phyloP scores from a whole-genome alignment of 2,113 vertebrate genomes.

The Pagrus major region DNA sequence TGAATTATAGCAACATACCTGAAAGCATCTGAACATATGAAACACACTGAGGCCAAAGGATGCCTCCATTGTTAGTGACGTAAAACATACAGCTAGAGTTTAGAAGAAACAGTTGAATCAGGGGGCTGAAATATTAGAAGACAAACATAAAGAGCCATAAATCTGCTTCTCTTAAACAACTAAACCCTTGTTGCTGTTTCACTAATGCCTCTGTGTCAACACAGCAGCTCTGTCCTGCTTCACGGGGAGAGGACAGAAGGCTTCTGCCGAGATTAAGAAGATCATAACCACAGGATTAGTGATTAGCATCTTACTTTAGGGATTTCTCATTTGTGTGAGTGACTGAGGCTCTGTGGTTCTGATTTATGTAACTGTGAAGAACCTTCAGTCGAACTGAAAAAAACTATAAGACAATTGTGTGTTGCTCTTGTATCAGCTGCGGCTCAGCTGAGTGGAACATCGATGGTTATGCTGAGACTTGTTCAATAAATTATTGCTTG shows the following conservation, averaged over 20 bases:
- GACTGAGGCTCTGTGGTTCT: neutral
- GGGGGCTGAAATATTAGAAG: neutral
- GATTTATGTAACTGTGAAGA: neutral
- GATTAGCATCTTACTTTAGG: constrained; percentile 61
- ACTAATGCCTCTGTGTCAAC: constrained; percentile 36
- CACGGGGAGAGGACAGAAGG: constrained; percentile 39
- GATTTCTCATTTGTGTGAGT: constrained; percentile 44
- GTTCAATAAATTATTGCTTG: neutral
- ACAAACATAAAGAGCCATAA: neutral
- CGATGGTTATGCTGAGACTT: neutral
- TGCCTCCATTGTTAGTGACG: neutral
- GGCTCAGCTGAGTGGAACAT: neutral
- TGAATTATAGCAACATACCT: neutral
- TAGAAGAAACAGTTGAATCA: neutral
- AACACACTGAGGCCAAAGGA: neutral
- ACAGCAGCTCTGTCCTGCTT: constrained; percentile 13
- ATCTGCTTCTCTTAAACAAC: constrained; percentile 12
- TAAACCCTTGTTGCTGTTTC: constrained; percentile 22
- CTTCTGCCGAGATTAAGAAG: constrained; percentile 54
- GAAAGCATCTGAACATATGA: neutral
- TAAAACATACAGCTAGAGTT: too few species aligned
- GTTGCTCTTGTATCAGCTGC: neutral
- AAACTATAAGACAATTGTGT: neutral
- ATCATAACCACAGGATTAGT: constrained; percentile 62
- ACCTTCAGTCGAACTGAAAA: constrained; percentile 4